phyloP scores from a whole-genome alignment of 2,888 invertebrate species.

The Stenoptilia bipunctidactyla region DNA sequence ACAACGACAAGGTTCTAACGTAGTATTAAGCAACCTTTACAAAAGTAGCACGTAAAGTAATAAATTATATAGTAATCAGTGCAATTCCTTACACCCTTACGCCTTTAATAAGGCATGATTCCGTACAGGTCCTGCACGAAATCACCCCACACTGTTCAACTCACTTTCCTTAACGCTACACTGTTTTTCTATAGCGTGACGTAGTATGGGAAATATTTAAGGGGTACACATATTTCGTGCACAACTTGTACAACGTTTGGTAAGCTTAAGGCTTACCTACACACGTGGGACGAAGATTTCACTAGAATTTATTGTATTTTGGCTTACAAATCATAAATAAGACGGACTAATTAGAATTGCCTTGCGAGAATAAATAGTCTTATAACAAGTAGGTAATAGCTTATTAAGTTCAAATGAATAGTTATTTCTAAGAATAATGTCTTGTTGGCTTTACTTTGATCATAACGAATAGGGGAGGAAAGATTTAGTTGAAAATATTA shows the following conservation, averaged over 20 bases:
- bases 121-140: conserved; percentile 16
- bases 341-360: conserved; percentile 64
- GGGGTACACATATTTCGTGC: no score
- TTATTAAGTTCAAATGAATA: no score
- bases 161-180: no score
- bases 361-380: not conserved
- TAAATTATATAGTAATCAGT: conserved; percentile 71
- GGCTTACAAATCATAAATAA: conserved; percentile 71
- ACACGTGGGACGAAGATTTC: conserved; percentile 69
- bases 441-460: no score
- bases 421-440: no score
- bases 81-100: conserved; percentile 63
- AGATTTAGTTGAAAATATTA: no score
- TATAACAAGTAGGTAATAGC: no score
- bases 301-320: conserved; percentile 64
- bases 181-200: no score
- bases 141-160: no score
- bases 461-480: no score
- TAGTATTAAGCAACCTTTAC: conserved; percentile 68
- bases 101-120: conserved; percentile 63
- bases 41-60: conserved; percentile 67
- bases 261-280: conserved; percentile 62
- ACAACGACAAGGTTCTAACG: conserved; percentile 46
- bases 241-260: conserved; percentile 53
- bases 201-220: no score